Conservation (phyloP, 2,113 vertebrate species). For the Muscicapa adusta region DNA sequence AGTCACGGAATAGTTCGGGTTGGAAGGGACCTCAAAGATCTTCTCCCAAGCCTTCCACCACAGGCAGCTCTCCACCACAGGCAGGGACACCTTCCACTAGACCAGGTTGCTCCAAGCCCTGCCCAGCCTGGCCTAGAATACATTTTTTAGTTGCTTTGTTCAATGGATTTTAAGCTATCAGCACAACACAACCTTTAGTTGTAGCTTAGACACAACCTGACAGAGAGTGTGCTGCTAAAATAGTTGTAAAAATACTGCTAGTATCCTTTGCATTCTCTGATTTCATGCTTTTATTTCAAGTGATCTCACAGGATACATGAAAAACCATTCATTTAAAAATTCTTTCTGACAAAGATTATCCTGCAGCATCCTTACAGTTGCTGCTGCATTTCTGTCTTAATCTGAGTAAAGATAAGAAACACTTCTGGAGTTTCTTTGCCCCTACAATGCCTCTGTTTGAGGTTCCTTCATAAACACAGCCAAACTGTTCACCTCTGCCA, state of each 20-base stretch:
- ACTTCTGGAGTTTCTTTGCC: background rate
- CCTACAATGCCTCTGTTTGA: background rate
- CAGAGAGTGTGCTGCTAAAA: background rate
- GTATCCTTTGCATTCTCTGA: background rate
- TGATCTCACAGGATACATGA: background rate
- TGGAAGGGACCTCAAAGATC: background rate
- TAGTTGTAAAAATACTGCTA: background rate
- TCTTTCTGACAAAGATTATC: background rate
- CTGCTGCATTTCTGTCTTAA: background rate
- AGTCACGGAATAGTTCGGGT: accelerated
- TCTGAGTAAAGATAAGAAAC: background rate
- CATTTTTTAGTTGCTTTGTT: background rate
- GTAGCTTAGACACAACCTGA: background rate
- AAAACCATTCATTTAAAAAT: background rate
- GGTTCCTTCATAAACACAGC: background rate
- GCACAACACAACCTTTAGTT: background rate
- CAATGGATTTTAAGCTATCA: background rate
- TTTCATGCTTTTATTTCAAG: background rate
- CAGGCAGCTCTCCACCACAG: background rate
- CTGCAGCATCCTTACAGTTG: background rate
- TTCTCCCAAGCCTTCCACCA: background rate
- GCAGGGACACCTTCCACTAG: background rate
- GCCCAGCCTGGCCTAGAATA: background rate
- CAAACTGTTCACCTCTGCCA: background rate
- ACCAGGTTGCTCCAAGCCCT: background rate